These are phyloP conservation scores for Eira barbara DNA, from an alignment of 2,113 vertebrate species.

Conservation along the genomic window DNA sequence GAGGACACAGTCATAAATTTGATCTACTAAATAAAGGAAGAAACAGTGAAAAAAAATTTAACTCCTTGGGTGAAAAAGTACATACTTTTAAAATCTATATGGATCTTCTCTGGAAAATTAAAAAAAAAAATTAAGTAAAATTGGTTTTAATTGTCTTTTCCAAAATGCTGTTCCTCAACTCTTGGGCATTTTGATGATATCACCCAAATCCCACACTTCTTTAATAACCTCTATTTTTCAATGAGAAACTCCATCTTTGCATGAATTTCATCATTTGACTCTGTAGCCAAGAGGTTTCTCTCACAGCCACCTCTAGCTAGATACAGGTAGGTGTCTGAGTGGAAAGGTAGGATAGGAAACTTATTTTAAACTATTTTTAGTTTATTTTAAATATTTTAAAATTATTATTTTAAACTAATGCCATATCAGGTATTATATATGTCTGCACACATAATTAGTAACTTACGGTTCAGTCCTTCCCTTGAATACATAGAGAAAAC, in stretches of 20 bases:
- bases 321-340: background rate
- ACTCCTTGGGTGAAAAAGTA: background rate
- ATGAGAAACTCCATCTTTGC: background rate
- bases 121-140: slow-evolving; percentile 22
- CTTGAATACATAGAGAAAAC: background rate
- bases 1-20: background rate
- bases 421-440: background rate
- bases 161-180: background rate
- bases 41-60: background rate
- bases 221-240: background rate
- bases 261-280: background rate
- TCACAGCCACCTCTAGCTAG: background rate
- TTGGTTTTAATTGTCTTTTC: background rate
- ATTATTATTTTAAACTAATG: background rate
- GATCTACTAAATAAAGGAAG: background rate
- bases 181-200: background rate
- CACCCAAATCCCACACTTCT: background rate
- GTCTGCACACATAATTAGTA: background rate
- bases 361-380: background rate
- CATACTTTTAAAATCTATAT: background rate
- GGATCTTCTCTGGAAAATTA: background rate
- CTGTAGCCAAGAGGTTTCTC: background rate
- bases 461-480: background rate
- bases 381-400: too few species aligned
- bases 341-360: background rate